phyloP scores from a whole-genome alignment of 1,140 invertebrate genomes.

The Propsilocerus akamusi region DNA sequence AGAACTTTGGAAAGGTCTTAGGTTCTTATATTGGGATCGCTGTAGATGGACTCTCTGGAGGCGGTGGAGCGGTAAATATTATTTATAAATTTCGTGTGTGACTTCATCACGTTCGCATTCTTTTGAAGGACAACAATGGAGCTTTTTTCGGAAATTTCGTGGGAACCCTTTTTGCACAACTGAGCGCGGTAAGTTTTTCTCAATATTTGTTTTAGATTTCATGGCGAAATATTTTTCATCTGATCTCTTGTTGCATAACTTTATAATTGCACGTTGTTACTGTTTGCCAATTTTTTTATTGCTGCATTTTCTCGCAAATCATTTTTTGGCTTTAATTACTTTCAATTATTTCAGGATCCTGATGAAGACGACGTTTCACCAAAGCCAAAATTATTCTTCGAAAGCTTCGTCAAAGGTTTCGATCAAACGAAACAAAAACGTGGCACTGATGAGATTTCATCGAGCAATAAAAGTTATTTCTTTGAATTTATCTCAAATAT shows the following conservation, averaged over 20 bases:
- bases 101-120: neutral
- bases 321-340: neutral
- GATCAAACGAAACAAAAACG: slow-evolving; percentile 16
- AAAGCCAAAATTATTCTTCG: slow-evolving; percentile 16
- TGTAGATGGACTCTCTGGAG: slow-evolving; percentile 27
- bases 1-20: slow-evolving; percentile 28
- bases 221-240: no score
- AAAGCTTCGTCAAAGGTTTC: slow-evolving; percentile 17
- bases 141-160: slow-evolving; percentile 24
- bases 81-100: neutral
- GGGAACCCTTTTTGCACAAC: slow-evolving; percentile 19
- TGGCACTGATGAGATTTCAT: slow-evolving; percentile 6
- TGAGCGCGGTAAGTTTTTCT: slow-evolving; percentile 22
- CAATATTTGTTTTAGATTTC: neutral
- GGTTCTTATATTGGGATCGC: slow-evolving; percentile 27
- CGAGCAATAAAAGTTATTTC: slow-evolving; percentile 9
- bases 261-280: no score
- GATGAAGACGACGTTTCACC: slow-evolving; percentile 18
- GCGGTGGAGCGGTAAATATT: slow-evolving; percentile 13
- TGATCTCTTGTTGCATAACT: no score
- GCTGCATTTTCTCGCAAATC: slow-evolving; percentile 6
- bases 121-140: slow-evolving; percentile 22
- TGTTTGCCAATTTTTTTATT: no score
- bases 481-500: slow-evolving; percentile 19
- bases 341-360: slow-evolving; percentile 14